phyloP scores from a whole-genome alignment of 2,888 invertebrate species.

The Pinctada fucata region DNA sequence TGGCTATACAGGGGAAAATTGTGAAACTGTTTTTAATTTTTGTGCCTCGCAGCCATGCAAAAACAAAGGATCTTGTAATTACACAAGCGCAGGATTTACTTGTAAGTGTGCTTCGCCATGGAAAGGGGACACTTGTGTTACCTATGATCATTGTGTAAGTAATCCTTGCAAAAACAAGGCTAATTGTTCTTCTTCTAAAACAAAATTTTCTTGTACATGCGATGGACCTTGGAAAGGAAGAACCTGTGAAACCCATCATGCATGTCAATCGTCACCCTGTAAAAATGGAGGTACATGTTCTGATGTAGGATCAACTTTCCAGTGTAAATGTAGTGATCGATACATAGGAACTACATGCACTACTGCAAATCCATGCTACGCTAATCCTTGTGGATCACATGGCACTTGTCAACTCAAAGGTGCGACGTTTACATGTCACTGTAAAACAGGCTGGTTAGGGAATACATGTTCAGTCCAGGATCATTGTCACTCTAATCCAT shows the following conservation, averaged over 20 bases:
- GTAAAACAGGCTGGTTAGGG: neutral
- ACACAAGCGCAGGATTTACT: no score
- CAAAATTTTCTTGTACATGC: no score
- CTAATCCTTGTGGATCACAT: neutral
- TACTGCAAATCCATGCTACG: no score
- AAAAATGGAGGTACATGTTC: slow-evolving; percentile 20
- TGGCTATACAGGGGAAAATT: neutral
- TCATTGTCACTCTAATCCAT: neutral
- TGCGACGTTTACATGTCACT: neutral
- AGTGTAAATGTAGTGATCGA: neutral
- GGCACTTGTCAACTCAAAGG: neutral
- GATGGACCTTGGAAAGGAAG: no score
- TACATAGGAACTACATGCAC: neutral
- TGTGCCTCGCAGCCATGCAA: neutral
- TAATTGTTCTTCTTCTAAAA: no score
- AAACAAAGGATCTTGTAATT: no score
- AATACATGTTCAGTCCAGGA: neutral
- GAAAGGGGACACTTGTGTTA: no score
- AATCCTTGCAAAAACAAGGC: no score
- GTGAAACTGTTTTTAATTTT: slow-evolving; percentile 5
- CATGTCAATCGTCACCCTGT: slow-evolving; percentile 24
- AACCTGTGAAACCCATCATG: slow-evolving; percentile 9
- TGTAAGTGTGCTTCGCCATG: no score
- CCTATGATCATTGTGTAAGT: no score
- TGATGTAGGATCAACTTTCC: neutral